phyloP scores from a whole-genome alignment of 2,113 vertebrate genomes.

The Varanus komodoensis region DNA sequence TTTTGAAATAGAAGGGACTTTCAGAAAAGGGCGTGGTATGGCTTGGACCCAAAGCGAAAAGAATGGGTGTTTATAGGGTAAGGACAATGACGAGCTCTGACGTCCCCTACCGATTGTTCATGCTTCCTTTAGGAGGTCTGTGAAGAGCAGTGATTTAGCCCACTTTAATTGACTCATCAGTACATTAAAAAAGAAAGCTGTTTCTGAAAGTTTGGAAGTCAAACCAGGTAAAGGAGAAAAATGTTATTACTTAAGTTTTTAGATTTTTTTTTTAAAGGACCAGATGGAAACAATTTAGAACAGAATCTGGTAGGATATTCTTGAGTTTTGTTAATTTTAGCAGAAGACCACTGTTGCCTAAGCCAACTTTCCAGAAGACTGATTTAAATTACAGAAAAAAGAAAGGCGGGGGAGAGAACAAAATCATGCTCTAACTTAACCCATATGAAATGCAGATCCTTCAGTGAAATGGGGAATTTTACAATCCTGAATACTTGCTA shows the following conservation, averaged over 20 bases:
- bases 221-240: conserved; percentile 66
- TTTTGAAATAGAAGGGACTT: not conserved
- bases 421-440: conserved; percentile 71
- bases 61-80: not conserved
- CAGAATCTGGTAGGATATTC: conserved; percentile 79
- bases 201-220: conserved; percentile 73
- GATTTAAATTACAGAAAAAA: conserved; percentile 80
- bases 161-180: conserved; percentile 63
- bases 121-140: not conserved
- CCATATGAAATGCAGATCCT: conserved; percentile 50
- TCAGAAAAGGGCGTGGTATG: not conserved
- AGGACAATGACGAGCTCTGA: not conserved
- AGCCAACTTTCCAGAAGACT: conserved; percentile 78
- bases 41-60: not conserved
- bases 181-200: conserved; percentile 61
- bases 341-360: conserved; percentile 69
- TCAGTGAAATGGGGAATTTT: conserved; percentile 34
- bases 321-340: conserved; percentile 77
- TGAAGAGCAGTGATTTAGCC: conserved; percentile 42
- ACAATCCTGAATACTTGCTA: not conserved
- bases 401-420: conserved; percentile 28
- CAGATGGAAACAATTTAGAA: conserved; percentile 81
- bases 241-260: conserved; percentile 46
- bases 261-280: conserved; percentile 65
- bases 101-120: not conserved